Evolutionary conservation across 2,888 invertebrate species (phyloP).

Genomic region (Pedicia rivosa): DNA sequence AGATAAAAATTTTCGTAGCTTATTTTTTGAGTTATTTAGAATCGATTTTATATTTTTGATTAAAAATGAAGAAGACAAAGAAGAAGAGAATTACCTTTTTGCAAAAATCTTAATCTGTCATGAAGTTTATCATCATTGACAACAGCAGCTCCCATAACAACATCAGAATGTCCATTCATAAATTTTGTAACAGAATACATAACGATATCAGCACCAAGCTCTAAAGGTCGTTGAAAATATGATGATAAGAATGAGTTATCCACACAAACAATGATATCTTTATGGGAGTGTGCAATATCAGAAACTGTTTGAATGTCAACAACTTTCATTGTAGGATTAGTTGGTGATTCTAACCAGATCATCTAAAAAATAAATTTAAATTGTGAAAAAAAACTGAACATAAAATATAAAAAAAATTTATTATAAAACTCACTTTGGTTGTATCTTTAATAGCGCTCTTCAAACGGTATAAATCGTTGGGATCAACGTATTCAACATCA

Average conservation of each 20-base stretch:
- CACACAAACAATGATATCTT: slow-evolving; percentile 52
- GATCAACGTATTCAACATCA: too few relatives aligned
- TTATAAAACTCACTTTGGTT: too few relatives aligned
- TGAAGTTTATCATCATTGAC: slow-evolving; percentile 57
- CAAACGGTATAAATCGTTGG: too few relatives aligned
- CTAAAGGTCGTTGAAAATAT: slow-evolving; percentile 80
- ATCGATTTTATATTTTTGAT: too few relatives aligned
- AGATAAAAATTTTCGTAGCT: too few relatives aligned
- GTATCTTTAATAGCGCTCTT: too few relatives aligned
- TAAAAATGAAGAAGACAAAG: too few relatives aligned
- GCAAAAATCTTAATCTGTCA: slow-evolving; percentile 61
- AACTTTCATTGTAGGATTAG: slow-evolving; percentile 89
- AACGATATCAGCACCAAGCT: slow-evolving; percentile 80
- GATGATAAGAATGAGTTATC: slow-evolving; percentile 91
- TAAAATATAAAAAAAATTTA: too few relatives aligned
- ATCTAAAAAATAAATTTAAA: too few relatives aligned
- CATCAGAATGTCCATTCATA: slow-evolving; percentile 96
- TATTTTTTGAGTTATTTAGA: too few relatives aligned
- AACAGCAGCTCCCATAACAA: slow-evolving; percentile 85
- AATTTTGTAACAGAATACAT: slow-evolving; percentile 93
- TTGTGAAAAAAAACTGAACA: too few relatives aligned
- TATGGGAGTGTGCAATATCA: slow-evolving; percentile 39
- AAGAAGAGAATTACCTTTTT: slow-evolving; percentile 83
- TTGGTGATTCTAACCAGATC: slow-evolving; percentile 92
- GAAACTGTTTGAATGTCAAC: slow-evolving; percentile 63